phyloP scores from a whole-genome alignment of 2,797 vertebrate genomes.

The Brachyalestes nurse region DNA sequence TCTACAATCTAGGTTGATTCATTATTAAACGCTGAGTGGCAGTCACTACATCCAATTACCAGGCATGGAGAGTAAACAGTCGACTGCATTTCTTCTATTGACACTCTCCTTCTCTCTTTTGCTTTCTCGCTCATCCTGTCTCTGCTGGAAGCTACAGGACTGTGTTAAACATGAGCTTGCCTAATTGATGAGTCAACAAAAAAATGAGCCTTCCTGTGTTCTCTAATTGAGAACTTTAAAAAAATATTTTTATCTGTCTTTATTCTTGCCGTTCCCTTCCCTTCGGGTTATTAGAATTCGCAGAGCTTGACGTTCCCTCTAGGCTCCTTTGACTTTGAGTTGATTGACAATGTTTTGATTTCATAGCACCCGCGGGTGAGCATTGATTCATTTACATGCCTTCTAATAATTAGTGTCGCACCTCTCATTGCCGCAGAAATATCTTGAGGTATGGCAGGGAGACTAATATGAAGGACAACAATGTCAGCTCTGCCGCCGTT shows the following conservation, averaged over 20 bases:
- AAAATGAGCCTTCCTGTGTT: constrained; percentile 40
- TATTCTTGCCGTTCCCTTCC: constrained; percentile 39
- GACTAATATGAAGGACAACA: constrained; percentile 58
- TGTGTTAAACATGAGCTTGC: constrained; percentile 27
- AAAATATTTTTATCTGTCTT: constrained; percentile 43
- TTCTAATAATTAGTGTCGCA: constrained; percentile 61
- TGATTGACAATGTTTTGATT: constrained; percentile 60
- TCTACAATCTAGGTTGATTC: constrained; percentile 32
- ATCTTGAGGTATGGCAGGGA: constrained; percentile 44
- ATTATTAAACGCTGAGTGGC: constrained; percentile 52
- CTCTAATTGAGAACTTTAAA: constrained; percentile 39
- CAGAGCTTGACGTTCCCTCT: constrained; percentile 50
- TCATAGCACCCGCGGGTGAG: constrained; percentile 40
- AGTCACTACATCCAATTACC: constrained; percentile 46
- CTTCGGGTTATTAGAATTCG: constrained; percentile 61
- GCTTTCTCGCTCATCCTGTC: constrained; percentile 19
- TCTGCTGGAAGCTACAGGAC: constrained; percentile 14
- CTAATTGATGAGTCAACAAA: constrained; percentile 54
- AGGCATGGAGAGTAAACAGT: constrained; percentile 32
- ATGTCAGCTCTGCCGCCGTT: constrained; percentile 53
- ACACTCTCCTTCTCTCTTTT: constrained; percentile 24
- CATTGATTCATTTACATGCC: constrained; percentile 62
- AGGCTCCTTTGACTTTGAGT: constrained; percentile 53
- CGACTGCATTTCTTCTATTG: constrained; percentile 28
- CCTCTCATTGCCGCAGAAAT: constrained; percentile 49